phyloP scores from a whole-genome alignment of 64 coral and sea anemone genomes.

The Montipora cactus region DNA sequence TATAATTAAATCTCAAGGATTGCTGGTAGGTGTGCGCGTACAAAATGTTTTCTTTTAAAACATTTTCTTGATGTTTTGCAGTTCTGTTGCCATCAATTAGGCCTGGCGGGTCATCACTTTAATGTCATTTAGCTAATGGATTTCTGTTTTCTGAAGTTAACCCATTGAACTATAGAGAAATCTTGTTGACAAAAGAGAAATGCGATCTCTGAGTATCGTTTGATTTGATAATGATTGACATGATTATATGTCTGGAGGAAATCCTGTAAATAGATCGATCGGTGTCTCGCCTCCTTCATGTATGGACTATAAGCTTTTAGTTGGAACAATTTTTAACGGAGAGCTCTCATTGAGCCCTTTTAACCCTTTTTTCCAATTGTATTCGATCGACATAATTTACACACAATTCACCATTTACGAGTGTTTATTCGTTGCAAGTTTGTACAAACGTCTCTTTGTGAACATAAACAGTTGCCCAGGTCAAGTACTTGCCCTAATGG shows the following conservation, averaged over 20 bases:
- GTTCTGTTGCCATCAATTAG: background rate
- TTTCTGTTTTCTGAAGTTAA: background rate
- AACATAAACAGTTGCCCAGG: background rate
- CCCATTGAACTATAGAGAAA: background rate
- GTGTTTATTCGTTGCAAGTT: too few relatives aligned
- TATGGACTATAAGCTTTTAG: too few relatives aligned
- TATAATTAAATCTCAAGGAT: background rate
- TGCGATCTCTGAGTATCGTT: background rate
- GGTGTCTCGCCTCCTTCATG: background rate
- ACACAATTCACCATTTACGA: too few relatives aligned
- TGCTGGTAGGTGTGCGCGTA: background rate
- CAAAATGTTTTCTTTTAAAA: background rate
- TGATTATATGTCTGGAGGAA: background rate
- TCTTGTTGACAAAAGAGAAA: background rate
- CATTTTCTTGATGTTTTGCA: background rate
- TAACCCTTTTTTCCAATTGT: too few relatives aligned
- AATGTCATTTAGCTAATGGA: background rate
- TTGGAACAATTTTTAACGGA: too few relatives aligned
- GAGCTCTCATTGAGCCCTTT: too few relatives aligned
- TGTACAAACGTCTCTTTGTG: background rate
- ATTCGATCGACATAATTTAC: too few relatives aligned
- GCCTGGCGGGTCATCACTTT: background rate
- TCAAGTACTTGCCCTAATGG: background rate
- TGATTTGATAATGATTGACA: background rate
- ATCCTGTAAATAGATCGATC: background rate